These are phyloP conservation scores for Dendroctonus valens DNA, from an alignment of 1,140 invertebrate genomes.

Conservation along the genomic window DNA sequence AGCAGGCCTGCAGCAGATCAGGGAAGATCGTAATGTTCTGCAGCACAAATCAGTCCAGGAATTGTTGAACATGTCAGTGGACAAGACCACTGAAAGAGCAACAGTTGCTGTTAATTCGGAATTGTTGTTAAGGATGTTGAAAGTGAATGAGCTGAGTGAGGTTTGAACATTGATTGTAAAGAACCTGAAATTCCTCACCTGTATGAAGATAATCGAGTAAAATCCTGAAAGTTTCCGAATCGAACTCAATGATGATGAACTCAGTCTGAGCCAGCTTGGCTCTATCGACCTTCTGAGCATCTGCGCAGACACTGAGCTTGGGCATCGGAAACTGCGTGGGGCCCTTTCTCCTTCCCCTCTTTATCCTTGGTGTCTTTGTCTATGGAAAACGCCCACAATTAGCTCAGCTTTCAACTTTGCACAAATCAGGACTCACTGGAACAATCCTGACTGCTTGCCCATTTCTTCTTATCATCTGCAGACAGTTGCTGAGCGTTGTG, in stretches of 20 bases:
- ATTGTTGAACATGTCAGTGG: conserved; percentile 88
- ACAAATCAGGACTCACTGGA: conserved; percentile 61
- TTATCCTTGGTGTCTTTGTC: conserved; percentile 72
- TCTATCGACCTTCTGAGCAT: conserved; percentile 90
- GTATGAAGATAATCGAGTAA: conserved; percentile 90
- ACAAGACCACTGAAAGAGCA: conserved; percentile 67
- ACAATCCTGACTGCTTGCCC: conserved; percentile 89
- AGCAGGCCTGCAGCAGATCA: conserved; percentile 91
- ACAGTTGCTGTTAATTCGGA: too few relatives aligned
- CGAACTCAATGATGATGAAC: conserved; percentile 95
- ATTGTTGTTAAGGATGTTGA: too few relatives aligned
- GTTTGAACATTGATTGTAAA: background rate
- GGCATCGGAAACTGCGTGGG: conserved; percentile 75
- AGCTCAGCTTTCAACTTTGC: background rate
- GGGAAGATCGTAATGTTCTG: conserved; percentile 91
- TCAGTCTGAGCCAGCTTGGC: conserved; percentile 89
- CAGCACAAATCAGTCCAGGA: conserved; percentile 88
- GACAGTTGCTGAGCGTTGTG: conserved; percentile 67
- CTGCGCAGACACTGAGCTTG: conserved; percentile 85
- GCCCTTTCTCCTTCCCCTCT: conserved; percentile 72
- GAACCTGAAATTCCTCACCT: conserved; percentile 4
- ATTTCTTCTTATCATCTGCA: conserved; percentile 86
- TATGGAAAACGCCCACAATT: conserved; percentile 18
- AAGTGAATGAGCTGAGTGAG: background rate
- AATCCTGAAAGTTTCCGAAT: conserved; percentile 88